These are phyloP conservation scores for Pygoscelis antarcticus DNA, from an alignment of 2,113 vertebrate species.

Conservation along the genomic window DNA sequence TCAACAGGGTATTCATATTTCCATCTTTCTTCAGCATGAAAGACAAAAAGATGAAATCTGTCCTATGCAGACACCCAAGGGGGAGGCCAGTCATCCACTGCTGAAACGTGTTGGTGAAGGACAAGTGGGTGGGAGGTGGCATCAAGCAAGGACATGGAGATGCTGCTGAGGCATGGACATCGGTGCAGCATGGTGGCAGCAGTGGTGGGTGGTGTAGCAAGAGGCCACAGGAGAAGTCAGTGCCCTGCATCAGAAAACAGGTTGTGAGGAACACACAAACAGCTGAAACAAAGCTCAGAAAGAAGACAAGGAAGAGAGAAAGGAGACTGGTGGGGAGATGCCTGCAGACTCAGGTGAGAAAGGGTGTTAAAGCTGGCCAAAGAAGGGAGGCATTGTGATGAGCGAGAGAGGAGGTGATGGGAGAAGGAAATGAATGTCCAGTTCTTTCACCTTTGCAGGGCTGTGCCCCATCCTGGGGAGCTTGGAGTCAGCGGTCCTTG, in stretches of 20 bases:
- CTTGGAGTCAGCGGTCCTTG: rapidly evolving
- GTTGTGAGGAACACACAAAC: background rate
- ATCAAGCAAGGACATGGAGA: background rate
- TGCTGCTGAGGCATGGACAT: rapidly evolving
- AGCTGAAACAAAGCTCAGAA: background rate
- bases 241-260: background rate
- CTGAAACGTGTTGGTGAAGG: background rate
- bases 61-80: background rate
- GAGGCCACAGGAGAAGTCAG: background rate
- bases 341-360: background rate
- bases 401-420: background rate
- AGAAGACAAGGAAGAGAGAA: background rate
- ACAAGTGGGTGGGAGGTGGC: background rate
- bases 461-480: rapidly evolving
- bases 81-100: background rate
- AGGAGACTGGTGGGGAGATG: background rate
- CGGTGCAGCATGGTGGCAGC: rapidly evolving
- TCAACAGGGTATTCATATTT: background rate
- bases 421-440: background rate
- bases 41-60: background rate
- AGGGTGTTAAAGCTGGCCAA: background rate
- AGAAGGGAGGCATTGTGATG: background rate
- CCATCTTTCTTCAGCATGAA: background rate
- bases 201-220: background rate
- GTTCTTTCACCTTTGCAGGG: background rate